Conservation (phyloP, 2,797 vertebrate species). For the Falco novaeseelandiae region DNA sequence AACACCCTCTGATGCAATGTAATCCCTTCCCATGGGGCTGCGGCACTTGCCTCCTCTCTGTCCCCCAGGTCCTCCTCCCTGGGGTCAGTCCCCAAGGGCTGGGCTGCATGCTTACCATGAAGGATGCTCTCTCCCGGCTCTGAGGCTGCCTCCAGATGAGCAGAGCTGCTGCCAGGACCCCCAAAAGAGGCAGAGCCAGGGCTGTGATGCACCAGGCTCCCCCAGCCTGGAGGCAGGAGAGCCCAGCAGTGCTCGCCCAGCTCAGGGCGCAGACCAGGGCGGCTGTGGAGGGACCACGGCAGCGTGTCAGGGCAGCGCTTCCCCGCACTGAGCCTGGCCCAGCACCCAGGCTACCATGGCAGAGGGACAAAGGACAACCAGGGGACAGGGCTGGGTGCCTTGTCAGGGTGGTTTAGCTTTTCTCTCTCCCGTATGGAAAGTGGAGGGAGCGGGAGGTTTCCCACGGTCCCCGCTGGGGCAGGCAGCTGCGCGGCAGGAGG, state of each 20-base stretch:
- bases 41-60: neutral
- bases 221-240: constrained; percentile 62
- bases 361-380: neutral
- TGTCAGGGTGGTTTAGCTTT: neutral
- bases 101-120: constrained; percentile 78
- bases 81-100: accelerated
- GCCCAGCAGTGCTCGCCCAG: constrained; percentile 63
- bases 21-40: neutral
- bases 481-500: neutral
- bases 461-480: accelerated
- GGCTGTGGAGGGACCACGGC: constrained; percentile 65
- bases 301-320: neutral
- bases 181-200: constrained; percentile 72
- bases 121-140: constrained; percentile 79
- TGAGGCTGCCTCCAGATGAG: constrained; percentile 86
- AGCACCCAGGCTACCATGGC: neutral
- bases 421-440: neutral
- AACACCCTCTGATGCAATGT: accelerated
- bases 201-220: constrained; percentile 77
- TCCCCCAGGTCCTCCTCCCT: neutral
- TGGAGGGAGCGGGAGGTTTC: neutral
- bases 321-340: neutral
- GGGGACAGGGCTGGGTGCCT: neutral
- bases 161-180: constrained; percentile 60
- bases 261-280: constrained; percentile 69